Evolutionary conservation across 1,140 invertebrate genomes (phyloP).

Genomic region (Maniola jurtina): DNA sequence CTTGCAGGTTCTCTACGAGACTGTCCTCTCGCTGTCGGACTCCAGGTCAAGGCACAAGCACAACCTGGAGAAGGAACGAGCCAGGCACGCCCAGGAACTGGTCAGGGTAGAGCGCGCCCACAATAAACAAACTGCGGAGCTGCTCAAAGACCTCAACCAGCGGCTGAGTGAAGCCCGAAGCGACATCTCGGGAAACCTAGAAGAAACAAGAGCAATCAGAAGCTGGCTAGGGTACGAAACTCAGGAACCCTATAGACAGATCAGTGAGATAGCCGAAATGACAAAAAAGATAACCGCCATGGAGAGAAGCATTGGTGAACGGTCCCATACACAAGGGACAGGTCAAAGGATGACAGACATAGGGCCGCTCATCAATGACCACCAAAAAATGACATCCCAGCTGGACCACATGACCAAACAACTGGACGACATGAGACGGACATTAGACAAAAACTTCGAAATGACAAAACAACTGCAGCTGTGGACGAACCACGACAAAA

Average conservation of each 20-base stretch:
- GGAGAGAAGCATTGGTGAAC: background rate
- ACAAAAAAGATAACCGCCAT: background rate
- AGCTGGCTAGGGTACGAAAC: background rate
- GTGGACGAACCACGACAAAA: no score
- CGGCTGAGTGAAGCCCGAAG: background rate
- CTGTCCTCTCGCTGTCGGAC: conserved; percentile 17
- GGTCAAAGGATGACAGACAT: no score
- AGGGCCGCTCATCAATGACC: no score
- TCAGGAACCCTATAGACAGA: background rate
- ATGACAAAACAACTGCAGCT: no score
- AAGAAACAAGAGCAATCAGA: background rate
- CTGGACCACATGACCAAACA: no score
- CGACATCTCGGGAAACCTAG: background rate
- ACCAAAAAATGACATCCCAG: no score
- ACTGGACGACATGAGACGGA: no score
- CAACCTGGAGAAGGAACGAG: conserved; percentile 34
- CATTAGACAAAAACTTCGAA: no score
- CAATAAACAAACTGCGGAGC: background rate
- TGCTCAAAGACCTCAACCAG: background rate
- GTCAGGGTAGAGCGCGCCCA: conserved; percentile 26
- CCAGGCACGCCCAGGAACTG: conserved; percentile 27
- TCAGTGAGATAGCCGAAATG: background rate
- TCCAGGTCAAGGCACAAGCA: conserved; percentile 24
- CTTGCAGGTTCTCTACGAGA: conserved; percentile 23
- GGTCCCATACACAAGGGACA: background rate